Evolutionary conservation across 2,888 invertebrate genomes (phyloP).

Genomic region (Branchinecta sandiegonensis): DNA sequence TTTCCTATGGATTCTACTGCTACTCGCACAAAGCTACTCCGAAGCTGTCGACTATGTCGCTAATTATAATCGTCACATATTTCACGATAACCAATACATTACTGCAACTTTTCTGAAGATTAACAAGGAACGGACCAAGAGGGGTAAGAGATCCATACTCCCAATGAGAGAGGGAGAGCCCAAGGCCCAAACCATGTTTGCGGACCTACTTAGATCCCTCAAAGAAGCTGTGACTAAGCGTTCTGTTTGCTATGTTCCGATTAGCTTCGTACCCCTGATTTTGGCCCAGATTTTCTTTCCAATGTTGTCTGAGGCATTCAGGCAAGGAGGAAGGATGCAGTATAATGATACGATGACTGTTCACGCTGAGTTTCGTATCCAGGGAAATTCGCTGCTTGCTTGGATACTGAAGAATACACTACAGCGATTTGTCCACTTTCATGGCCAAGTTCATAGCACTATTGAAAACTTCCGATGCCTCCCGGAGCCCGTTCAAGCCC

Average conservation of each 20-base stretch:
- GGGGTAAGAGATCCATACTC: background rate
- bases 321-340: background rate
- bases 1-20: background rate
- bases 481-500: background rate
- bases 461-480: background rate
- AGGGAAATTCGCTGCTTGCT: background rate
- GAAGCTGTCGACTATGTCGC: background rate
- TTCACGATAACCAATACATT: background rate
- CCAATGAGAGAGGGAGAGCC: background rate
- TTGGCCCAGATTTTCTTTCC: background rate
- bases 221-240: background rate
- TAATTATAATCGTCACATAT: background rate
- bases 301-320: background rate
- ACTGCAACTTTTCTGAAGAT: background rate
- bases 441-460: background rate
- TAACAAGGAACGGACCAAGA: background rate
- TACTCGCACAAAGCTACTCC: background rate
- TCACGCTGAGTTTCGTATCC: background rate
- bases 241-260: background rate
- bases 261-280: background rate
- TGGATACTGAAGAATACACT: background rate
- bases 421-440: background rate
- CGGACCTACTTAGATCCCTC: too few relatives aligned
- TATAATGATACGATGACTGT: background rate
- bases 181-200: background rate